Base-by-base conservation (phyloP, 1,140 invertebrate genomes). In the Harpegnathos saltator region DNA sequence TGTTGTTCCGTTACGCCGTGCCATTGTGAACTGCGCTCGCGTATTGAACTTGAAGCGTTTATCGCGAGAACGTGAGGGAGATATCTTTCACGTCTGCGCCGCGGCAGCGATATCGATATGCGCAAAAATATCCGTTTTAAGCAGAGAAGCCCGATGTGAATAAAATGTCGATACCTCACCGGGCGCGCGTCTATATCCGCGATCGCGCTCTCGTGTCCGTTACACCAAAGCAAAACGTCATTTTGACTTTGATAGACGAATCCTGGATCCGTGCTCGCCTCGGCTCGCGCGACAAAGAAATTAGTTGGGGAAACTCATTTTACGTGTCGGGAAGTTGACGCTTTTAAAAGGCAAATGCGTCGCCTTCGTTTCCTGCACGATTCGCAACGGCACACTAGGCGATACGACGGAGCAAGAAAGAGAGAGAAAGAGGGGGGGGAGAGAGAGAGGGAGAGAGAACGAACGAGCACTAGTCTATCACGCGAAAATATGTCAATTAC, bases 181-280 rank as follows among this genome's bases (percentile, higher is more conserved):
- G 66, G 66, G 33, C 71, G 19, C 56, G 19, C 44, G 44, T 73
- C 19, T 66, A 19, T 24, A 54, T 74, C 54, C 48, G 48, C 24
- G 61, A 77, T 66, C 17, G 62, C 44, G 62, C 74, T 77, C 62
- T 77, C 66, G 74, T 29, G 66, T 9, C 17, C 48, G 72, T 63
- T 63, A 9, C 9, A 9, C 38, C 38, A 17, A 77, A 24, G 14
- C 19, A 26, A 7, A 29, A 50, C 59, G 24, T 66, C 38, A n/a
- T 44, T 66, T 77, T 50, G 73, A 65, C 73, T 77, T 77, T 66
- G 74, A 77, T 54, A 44, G 61, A 66, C 38, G 62, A 77, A 77
- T 77, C 26, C 74, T 24, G 7, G 48, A 66, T 66, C 33, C 33
- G n/a, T n/a, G n/a, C n/a, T n/a, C n/a, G n/a, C n/a, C n/a, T n/a